Percentiles rank a stretch among this genome's conserved stretches.
These are phyloP conservation scores for Coreoperca whiteheadi DNA, from an alignment of 2,113 vertebrate species.

Conservation along the genomic window DNA sequence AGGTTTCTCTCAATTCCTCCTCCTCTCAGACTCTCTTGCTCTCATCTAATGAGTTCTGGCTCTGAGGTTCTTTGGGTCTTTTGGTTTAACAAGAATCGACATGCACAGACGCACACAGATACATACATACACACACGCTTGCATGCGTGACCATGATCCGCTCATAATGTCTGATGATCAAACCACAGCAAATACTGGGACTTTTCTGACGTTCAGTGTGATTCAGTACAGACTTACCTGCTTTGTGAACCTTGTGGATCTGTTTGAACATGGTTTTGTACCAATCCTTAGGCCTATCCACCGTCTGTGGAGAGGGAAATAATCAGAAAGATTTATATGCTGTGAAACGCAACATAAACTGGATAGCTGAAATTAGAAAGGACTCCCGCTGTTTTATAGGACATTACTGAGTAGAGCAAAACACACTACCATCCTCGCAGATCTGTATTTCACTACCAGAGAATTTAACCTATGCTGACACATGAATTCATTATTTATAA, in stretches of 20 bases:
- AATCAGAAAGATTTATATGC: conserved; percentile 31
- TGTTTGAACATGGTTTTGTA: conserved; percentile 99
- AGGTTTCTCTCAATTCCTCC: conserved; percentile 53
- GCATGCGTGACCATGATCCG: conserved; percentile 25
- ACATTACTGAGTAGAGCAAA: conserved; percentile 13
- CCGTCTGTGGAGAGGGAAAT: conserved; percentile 86
- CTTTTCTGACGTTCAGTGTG: background rate
- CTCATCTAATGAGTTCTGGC: conserved; percentile 72
- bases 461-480: conserved; percentile 5
- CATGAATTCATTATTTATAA: background rate
- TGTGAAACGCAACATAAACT: conserved; percentile 41
- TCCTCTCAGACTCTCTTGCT: conserved; percentile 45
- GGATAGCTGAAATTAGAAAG: background rate
- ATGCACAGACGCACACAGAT: conserved; percentile 30
- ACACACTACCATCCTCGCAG: conserved; percentile 13
- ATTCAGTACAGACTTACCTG: conserved; percentile 81
- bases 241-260: conserved; percentile 98
- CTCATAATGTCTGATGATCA: conserved; percentile 8
- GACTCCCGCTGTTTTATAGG: conserved; percentile 12
- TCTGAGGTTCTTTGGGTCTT: conserved; percentile 43
- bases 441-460: conserved; percentile 23
- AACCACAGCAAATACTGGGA: background rate
- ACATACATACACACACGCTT: conserved; percentile 33
- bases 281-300: conserved; percentile 98
- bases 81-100: conserved; percentile 49